Evolutionary conservation across 2,797 vertebrate genomes (phyloP), one percentile per base, ranked within the genome.

Genomic region (Hoplostethus atlanticus): DNA sequence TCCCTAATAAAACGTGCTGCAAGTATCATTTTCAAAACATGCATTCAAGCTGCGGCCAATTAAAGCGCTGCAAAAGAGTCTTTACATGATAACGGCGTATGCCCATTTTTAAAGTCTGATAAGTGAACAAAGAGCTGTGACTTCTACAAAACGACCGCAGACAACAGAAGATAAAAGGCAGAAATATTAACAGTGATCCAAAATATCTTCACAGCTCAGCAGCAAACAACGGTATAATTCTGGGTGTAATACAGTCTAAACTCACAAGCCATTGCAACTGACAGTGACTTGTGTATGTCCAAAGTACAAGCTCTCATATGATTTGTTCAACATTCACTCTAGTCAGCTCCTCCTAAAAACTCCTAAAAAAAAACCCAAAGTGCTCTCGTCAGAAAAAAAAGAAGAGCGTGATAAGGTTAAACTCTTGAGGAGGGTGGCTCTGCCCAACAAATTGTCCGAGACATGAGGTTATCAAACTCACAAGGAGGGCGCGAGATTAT

Each of bases 101-200:
- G 12, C 50, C 15, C 16, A 7, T 80, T 79, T 87, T 72, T 47
- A 59, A 79, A 79, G 61, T 71, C 50, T 61, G 79, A 84, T 82
- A 82, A 73, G 63, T 67, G 13, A 71, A 44, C 58, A 40, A 73
- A 55, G 47, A 69, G 75, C 47, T 75, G 40, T 65, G 58, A 64
- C 52, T 48, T 54, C 52, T 54, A 10, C 53, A 65, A 64, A 84
- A 81, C 36, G 63, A 71, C 53, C 44, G 40, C 50, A 66, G 56
- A 47, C 42, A 76, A 65, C 48, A 60, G 21, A 47, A 78, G 56
- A 76, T 51, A 25, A 17, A 60, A 73, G 72, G 21, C 31, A 53
- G 31, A 36, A 61, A 58, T 55, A 81, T 64, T 66, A 59, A 10
- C 42, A 46, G 21, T 38, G 17, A 63, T 38, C 34, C 46, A 64